Evolutionary conservation across 2,113 vertebrate species (phyloP).

Genomic region (Takifugu flavidus): DNA sequence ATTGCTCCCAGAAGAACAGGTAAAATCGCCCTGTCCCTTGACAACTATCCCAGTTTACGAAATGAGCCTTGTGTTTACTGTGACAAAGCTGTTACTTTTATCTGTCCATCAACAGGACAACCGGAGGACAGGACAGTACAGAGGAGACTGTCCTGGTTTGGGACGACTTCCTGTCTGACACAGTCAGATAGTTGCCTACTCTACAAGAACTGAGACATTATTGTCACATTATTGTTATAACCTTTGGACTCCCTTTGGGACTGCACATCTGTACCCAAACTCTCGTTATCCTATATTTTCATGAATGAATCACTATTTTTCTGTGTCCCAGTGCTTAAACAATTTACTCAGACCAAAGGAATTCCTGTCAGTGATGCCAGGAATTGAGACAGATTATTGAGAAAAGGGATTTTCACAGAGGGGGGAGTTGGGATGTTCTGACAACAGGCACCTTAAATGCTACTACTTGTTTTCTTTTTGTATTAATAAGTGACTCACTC

Average conservation of each 20-base stretch:
- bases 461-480: too few relatives aligned
- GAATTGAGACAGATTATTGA: neutral
- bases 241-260: too few relatives aligned
- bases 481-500: too few relatives aligned
- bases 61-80: constrained; percentile 38
- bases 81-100: constrained; percentile 37
- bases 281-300: constrained; percentile 47
- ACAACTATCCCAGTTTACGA: constrained; percentile 17
- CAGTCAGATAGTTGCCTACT: constrained; percentile 2
- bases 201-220: too few relatives aligned
- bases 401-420: too few relatives aligned
- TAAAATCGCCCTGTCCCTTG: constrained; percentile 19
- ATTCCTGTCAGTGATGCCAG: constrained; percentile 11
- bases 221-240: too few relatives aligned
- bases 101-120: constrained; percentile 46
- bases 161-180: neutral
- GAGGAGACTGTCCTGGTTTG: constrained; percentile 26
- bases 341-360: constrained; percentile 33
- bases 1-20: too few relatives aligned
- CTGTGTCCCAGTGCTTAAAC: constrained; percentile 35
- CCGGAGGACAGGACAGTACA: constrained; percentile 29
- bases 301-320: constrained; percentile 35
- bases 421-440: too few relatives aligned
- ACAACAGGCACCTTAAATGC: too few relatives aligned
- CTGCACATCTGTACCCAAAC: constrained; percentile 14